These are phyloP conservation scores for Macquaria australasica DNA, from an alignment of 2,113 vertebrate species.

Conservation along the genomic window DNA sequence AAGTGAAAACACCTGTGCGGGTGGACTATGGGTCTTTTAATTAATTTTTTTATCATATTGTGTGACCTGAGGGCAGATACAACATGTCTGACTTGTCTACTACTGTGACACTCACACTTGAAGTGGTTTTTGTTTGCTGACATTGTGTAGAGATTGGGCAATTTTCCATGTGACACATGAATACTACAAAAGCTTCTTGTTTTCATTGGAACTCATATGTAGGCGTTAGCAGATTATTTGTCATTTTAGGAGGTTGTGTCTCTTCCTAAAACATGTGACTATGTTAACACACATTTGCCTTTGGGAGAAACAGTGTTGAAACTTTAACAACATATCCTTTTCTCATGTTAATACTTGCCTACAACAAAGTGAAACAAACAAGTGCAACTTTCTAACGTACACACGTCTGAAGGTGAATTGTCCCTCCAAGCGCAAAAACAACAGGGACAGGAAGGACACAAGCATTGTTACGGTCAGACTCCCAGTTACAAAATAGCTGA, in stretches of 20 bases:
- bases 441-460: background rate
- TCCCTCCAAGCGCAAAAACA: slow-evolving; percentile 3
- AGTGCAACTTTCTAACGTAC: background rate
- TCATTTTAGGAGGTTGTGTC: background rate
- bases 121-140: background rate
- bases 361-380: slow-evolving; percentile 19
- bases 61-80: background rate
- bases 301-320: background rate
- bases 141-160: background rate
- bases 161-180: background rate
- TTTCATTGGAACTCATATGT: background rate
- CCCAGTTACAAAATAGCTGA: background rate
- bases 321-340: background rate
- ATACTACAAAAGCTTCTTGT: background rate
- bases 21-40: background rate
- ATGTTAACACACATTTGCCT: background rate
- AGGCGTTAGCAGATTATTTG: background rate
- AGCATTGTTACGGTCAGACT: background rate
- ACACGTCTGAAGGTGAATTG: background rate
- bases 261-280: background rate
- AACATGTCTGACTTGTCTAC: background rate
- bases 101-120: background rate
- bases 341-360: background rate
- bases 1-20: slow-evolving; percentile 3
- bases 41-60: background rate